Conservation (phyloP, 1,140 invertebrate species). For the Adoxophyes honmai region DNA sequence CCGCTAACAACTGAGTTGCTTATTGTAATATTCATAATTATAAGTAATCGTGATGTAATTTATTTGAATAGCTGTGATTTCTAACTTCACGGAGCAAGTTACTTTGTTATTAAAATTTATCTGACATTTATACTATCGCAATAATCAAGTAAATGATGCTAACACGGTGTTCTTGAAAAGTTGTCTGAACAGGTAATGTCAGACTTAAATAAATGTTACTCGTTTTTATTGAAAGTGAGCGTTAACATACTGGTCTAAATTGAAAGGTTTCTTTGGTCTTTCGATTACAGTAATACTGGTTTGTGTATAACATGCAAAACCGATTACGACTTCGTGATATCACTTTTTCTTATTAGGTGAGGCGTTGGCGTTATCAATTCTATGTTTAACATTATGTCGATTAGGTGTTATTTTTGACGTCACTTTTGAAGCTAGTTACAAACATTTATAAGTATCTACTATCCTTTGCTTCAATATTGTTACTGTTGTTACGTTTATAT, state of each 20-base stretch:
- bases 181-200: neutral
- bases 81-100: too few species aligned
- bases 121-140: too few species aligned
- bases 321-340: neutral
- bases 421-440: too few species aligned
- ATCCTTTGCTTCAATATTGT: too few species aligned
- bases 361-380: too few species aligned
- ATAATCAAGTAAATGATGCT: neutral
- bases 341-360: too few species aligned
- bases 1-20: neutral
- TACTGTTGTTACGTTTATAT: too few species aligned
- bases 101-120: too few species aligned
- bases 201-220: neutral
- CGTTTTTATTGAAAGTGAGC: slow-evolving; percentile 10
- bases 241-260: neutral
- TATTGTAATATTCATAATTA: neutral
- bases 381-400: too few species aligned
- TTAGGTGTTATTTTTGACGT: too few species aligned
- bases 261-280: neutral
- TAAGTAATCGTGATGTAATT: neutral
- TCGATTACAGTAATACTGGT: slow-evolving; percentile 1
- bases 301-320: neutral
- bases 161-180: neutral
- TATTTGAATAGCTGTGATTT: neutral
- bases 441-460: too few species aligned